phyloP scores from a whole-genome alignment of 2,113 vertebrate species.

The Merops nubicus region DNA sequence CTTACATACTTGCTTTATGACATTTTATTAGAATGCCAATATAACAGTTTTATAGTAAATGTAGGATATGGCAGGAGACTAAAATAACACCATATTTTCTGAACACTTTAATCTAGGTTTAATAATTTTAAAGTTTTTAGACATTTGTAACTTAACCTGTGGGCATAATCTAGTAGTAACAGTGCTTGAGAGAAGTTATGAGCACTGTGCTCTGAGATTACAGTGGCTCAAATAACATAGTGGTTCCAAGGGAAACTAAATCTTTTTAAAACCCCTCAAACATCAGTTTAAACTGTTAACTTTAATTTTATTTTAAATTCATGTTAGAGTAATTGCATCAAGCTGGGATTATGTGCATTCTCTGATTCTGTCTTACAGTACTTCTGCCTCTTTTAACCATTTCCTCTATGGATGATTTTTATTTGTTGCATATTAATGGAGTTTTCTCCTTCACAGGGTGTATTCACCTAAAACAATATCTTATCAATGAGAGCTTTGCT shows the following conservation, averaged over 20 bases:
- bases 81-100: conserved; percentile 82
- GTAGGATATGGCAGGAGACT: conserved; percentile 83
- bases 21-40: conserved; percentile 83
- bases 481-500: background rate
- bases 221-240: conserved; percentile 81
- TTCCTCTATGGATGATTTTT: conserved; percentile 27
- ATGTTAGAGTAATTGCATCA: conserved; percentile 82
- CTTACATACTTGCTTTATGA: conserved; percentile 86
- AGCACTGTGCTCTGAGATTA: conserved; percentile 73
- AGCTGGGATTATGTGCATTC: conserved; percentile 77
- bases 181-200: conserved; percentile 76
- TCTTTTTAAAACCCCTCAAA: conserved; percentile 82
- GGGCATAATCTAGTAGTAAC: conserved; percentile 81
- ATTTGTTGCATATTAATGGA: background rate
- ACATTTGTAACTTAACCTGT: conserved; percentile 80
- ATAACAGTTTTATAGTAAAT: conserved; percentile 82
- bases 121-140: conserved; percentile 81
- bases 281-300: conserved; percentile 84
- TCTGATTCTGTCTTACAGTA: conserved; percentile 44
- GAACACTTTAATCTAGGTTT: conserved; percentile 82
- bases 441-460: background rate
- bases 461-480: background rate
- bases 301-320: conserved; percentile 86
- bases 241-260: conserved; percentile 85
- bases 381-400: conserved; percentile 71